Evolutionary conservation across 2,113 vertebrate species (phyloP), one percentile per base, ranked within the genome.

Genomic region (Notothenia coriiceps): DNA sequence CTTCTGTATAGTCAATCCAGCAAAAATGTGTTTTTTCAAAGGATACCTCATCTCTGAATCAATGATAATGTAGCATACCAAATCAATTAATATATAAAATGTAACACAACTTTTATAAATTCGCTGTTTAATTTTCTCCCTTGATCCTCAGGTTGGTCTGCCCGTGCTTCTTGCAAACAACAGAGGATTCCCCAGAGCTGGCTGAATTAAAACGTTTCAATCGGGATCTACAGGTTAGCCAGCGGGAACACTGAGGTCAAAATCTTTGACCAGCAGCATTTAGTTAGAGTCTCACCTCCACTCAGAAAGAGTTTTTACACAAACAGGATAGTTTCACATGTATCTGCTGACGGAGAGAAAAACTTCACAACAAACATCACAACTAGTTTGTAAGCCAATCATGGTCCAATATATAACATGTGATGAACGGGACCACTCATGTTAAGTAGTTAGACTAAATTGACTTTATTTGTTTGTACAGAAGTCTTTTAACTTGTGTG

Each of bases 181-280:
- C 86, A 43, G 95, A 97, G 18, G 91, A 94, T 74, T 95, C 96
- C 15, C 83, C 29, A 0, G 95, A 96, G 79, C 82, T 97, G 52
- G 87, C 91, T 59, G 95, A 98, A 90, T 85, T 97, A 0, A 94
- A 94, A 86, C 91, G 92, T 85, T 71, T 97, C 82, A 99, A 98
- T 93, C 96, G 94, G 84, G 91, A 97, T 55, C 86, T 96, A 20
- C 98, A 99, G 96, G 97, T 97, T 74, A 93, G 78, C 14, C 35
- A 40, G 35, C 35, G 5, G 35, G 35, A 40, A 40, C 35, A 1
- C 5, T 40, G 35, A 40, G 17, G 49, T 40, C 18, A 55, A 13
- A 60, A n/a, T 51, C n/a, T 47, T 25, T 69, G 66, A 55, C 49
- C 22, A 40, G 5, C n/a, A 17, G 43, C 46, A 63, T 69, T 10